Conservation (phyloP, 2,797 vertebrate species). For the Poecile montanus region DNA sequence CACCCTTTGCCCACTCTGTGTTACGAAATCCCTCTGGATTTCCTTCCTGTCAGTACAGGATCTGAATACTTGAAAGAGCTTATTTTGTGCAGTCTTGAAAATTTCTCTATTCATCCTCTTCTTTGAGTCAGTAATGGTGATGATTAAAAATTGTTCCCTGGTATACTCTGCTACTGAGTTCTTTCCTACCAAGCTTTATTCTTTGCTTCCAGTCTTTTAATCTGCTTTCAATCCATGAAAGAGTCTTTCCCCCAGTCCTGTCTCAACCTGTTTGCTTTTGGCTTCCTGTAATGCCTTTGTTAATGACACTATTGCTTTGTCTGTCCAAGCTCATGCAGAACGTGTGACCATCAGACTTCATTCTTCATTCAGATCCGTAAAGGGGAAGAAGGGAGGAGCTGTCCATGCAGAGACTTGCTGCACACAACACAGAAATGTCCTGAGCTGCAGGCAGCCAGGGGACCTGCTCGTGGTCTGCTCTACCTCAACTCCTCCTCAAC, state of each 20-base stretch:
- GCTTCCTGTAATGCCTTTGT: background rate
- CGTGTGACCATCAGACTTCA: accelerated
- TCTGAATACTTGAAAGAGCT: background rate
- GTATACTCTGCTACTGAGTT: background rate
- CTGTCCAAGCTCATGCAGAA: background rate
- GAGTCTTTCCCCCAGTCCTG: background rate
- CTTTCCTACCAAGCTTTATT: background rate
- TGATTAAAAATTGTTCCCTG: background rate
- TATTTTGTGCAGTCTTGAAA: background rate
- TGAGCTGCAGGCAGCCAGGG: background rate
- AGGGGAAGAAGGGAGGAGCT: background rate
- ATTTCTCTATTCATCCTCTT: background rate
- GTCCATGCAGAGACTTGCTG: background rate
- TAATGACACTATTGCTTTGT: background rate
- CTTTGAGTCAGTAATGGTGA: background rate
- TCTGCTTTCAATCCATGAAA: background rate
- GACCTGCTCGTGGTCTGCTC: background rate
- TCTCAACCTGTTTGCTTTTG: background rate
- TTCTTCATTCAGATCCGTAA: background rate
- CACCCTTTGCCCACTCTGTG: background rate
- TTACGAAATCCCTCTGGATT: background rate
- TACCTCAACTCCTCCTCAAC: background rate
- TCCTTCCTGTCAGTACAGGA: background rate
- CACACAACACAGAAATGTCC: background rate
- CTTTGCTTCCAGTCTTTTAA: background rate